phyloP scores from a whole-genome alignment of 2,888 invertebrate genomes.

The Tinea trinotella region DNA sequence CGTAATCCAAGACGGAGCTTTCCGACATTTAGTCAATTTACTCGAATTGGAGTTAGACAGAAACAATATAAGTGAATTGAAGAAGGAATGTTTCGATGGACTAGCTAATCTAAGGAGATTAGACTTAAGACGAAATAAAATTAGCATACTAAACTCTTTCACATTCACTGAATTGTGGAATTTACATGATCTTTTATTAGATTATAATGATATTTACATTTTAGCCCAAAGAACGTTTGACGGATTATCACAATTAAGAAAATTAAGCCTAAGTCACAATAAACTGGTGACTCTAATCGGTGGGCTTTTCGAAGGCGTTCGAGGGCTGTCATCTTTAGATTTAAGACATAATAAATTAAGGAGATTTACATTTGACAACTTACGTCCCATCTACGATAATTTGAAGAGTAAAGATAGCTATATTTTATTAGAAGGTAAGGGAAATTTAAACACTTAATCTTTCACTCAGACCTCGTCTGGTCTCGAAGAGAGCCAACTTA shows the following conservation, averaged over 20 bases:
- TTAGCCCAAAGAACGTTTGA: conserved; percentile 84
- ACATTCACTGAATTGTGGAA: conserved; percentile 86
- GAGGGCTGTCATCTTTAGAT: conserved; percentile 80
- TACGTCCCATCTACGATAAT: conserved; percentile 82
- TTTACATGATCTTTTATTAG: conserved; percentile 78
- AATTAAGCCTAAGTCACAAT: conserved; percentile 82
- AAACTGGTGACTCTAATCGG: conserved; percentile 78
- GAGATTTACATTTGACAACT: conserved; percentile 81
- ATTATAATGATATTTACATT: conserved; percentile 78
- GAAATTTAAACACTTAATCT: not conserved
- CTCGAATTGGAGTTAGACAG: conserved; percentile 85
- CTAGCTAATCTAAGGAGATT: conserved; percentile 80
- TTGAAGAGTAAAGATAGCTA: conserved; percentile 81
- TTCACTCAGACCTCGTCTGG: conserved; percentile 9
- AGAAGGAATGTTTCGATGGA: conserved; percentile 83
- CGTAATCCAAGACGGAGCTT: conserved; percentile 88
- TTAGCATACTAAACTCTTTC: conserved; percentile 82
- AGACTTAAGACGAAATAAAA: conserved; percentile 81
- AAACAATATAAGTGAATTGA: conserved; percentile 81
- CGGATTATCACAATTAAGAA: conserved; percentile 79
- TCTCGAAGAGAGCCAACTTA: not conserved
- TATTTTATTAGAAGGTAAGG: conserved; percentile 83
- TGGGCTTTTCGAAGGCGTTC: conserved; percentile 80
- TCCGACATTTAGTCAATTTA: conserved; percentile 79
- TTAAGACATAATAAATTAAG: conserved; percentile 82